Evolutionary conservation across 2,113 vertebrate species (phyloP).

Genomic region (Gnathonemus longibarbis): DNA sequence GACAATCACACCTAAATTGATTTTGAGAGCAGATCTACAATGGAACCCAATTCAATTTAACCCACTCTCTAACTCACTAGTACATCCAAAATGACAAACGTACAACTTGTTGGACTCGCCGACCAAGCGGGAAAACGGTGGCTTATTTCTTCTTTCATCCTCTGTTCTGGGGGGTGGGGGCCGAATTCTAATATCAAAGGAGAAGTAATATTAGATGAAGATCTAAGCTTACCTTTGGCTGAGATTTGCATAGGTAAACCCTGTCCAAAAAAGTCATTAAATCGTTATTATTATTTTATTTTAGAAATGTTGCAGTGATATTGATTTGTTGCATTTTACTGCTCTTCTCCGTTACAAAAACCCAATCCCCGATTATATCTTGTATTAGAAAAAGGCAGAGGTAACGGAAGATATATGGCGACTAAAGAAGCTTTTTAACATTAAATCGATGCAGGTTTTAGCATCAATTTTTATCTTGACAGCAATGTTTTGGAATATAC

Average conservation of each 20-base stretch:
- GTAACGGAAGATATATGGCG: not conserved
- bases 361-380: constrained; percentile 1
- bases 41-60: not conserved
- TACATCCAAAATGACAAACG: not conserved
- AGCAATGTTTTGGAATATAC: not conserved
- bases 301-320: constrained; percentile 7
- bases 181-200: not conserved
- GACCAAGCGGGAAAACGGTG: not conserved
- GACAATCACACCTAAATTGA: not conserved
- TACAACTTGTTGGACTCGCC: not conserved
- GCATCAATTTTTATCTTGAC: constrained; percentile 5
- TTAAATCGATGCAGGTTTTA: constrained; percentile 7
- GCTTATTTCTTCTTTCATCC: not conserved
- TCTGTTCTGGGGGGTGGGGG: not conserved
- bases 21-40: not conserved
- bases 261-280: not conserved
- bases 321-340: constrained; percentile 6
- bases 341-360: not conserved
- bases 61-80: not conserved
- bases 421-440: constrained; percentile 2
- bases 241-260: constrained; percentile 9
- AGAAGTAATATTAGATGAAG: not conserved
- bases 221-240: not conserved
- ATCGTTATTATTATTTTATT: constrained; percentile 7
- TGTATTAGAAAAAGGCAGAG: not conserved